Evolutionary conservation across 2,797 vertebrate species (phyloP), one percentile per base, ranked within the genome.

Genomic region (Aulostomus chinensis): DNA sequence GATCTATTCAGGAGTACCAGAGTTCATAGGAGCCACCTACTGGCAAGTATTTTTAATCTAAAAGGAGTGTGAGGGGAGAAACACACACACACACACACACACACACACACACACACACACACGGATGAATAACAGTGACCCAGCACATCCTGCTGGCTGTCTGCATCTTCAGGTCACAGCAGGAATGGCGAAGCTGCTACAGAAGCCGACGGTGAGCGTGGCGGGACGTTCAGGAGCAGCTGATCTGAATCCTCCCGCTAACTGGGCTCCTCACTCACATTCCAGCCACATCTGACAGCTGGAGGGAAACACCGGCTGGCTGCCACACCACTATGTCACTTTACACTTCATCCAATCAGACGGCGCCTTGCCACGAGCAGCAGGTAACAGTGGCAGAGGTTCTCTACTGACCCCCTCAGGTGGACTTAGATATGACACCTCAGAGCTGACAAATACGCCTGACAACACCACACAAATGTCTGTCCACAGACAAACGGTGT

Each of bases 381-480:
- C 29, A 41, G 25, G 54, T 38, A 10, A 49, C 25, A 46, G 13
- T 0, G 8, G 16, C 30, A 43, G 14, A 24, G n/a, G 56, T 1
- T 42, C 55, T 72, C 31, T 74, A 66, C 76, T 84, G 75, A 78
- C 88, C 76, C 71, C 85, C 69, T 40, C 25, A 63, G 89, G 69
- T 12, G 4, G 10, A 33, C 4, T 1, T 30, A 2, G 24, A 20
- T 9, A 68, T 58, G 10, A 48, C 50, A 53, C 0, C 10, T n/a
- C 12, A 4, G 2, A 9, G 2, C 41, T 2, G 6, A 8, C 22
- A 24, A 24, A 4, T 4, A 24, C 22, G 8, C 4, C 8, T 24
- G 22, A n/a, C n/a, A n/a, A n/a, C n/a, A n/a, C n/a, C n/a, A n/a
- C n/a, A n/a, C n/a, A n/a, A n/a, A n/a, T n/a, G n/a, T n/a, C n/a